Percentiles rank a stretch among this genome's conserved stretches.
Conservation (phyloP, 1,140 invertebrate genomes). For the Laupala kohalensis region DNA sequence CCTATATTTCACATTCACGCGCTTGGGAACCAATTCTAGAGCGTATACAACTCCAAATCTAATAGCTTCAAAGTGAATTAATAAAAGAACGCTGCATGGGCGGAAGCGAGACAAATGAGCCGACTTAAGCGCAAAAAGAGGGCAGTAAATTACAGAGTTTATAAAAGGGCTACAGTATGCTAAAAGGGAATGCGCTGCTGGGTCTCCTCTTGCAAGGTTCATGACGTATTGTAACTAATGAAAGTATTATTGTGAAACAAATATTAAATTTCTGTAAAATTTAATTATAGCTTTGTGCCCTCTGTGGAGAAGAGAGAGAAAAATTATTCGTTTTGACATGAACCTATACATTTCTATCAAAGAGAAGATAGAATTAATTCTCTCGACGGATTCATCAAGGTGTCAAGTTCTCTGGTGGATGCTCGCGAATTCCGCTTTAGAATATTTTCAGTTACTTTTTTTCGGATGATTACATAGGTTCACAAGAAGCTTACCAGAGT, state of each 20-base stretch:
- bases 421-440: too few species aligned
- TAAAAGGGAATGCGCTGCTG: neutral
- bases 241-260: neutral
- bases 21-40: neutral
- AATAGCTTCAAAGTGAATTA: neutral
- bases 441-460: too few species aligned
- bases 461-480: too few species aligned
- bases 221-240: neutral
- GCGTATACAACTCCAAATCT: neutral
- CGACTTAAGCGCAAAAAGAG: neutral
- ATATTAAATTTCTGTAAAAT: neutral
- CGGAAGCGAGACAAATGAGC: neutral
- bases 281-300: neutral
- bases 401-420: too few species aligned
- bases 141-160: neutral
- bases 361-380: too few species aligned
- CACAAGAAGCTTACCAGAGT: too few species aligned
- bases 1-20: neutral
- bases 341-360: too few species aligned
- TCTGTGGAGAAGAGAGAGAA: too few species aligned
- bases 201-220: neutral
- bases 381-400: too few species aligned
- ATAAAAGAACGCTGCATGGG: neutral
- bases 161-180: neutral
- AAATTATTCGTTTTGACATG: too few species aligned